phyloP scores from a whole-genome alignment of 2,113 vertebrate genomes.

The Trogon melanurus region DNA sequence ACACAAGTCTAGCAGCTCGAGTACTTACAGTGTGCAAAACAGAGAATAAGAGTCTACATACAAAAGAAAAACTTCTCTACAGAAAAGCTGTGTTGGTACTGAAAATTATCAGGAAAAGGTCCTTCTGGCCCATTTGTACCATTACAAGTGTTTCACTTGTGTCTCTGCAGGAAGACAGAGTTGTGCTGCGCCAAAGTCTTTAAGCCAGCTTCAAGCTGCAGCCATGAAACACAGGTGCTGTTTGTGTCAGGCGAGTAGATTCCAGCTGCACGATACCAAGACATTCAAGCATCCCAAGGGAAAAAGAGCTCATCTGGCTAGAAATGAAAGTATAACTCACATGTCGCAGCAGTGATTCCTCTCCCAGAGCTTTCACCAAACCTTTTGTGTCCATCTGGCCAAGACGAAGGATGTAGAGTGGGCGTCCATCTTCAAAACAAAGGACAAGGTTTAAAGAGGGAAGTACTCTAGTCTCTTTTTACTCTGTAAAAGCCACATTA shows the following conservation, averaged over 20 bases:
- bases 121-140: neutral
- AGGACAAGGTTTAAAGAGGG: neutral
- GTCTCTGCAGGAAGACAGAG: neutral
- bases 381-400: conserved; percentile 90
- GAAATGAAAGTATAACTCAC: conserved; percentile 60
- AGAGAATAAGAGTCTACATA: neutral
- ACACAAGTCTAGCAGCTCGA: neutral
- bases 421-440: conserved; percentile 75
- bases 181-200: neutral
- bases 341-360: conserved; percentile 81
- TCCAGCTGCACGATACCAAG: neutral
- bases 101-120: neutral
- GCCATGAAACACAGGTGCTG: neutral
- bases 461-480: neutral
- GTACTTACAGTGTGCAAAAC: neutral
- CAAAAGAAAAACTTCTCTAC: neutral
- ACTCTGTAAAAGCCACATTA: neutral
- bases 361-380: conserved; percentile 84
- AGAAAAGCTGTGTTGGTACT: neutral
- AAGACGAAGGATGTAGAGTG: conserved; percentile 84
- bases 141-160: neutral
- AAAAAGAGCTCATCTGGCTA: neutral
- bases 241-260: too few relatives aligned
- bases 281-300: too few relatives aligned
- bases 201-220: neutral